A percentile compares a stretch with the other conserved stretches of the same genome.
Evolutionary conservation across 2,888 invertebrate genomes (phyloP).

Genomic region (Unio pictorum): DNA sequence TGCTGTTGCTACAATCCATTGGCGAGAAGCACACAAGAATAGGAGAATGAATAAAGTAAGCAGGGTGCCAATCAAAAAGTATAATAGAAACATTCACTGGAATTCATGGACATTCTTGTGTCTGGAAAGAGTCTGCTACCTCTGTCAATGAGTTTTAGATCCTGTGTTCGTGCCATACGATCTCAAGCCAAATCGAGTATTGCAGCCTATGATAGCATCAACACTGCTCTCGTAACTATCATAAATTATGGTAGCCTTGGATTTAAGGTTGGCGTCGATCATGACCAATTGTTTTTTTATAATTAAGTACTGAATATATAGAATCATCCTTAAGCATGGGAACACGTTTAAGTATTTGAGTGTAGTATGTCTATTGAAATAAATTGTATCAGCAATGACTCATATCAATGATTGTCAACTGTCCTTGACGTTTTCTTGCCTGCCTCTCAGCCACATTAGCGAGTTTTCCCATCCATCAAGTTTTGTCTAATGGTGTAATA

Average conservation of each 20-base stretch:
- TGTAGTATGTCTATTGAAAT: too few species aligned
- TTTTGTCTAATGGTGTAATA: too few species aligned
- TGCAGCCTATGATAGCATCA: background rate
- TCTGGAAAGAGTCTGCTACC: conserved; percentile 81
- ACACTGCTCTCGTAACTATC: conserved; percentile 8
- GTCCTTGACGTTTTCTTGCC: too few species aligned
- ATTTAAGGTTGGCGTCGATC: conserved; percentile 4
- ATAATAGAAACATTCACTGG: conserved; percentile 48
- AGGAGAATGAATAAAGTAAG: background rate
- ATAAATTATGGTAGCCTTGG: conserved; percentile 11
- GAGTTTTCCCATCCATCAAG: too few species aligned
- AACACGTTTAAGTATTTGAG: too few species aligned
- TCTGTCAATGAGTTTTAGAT: conserved; percentile 46
- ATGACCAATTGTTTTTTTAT: background rate
- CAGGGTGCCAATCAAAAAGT: background rate
- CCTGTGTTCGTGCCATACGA: background rate
- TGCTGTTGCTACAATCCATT: too few species aligned
- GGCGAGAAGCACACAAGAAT: too few species aligned
- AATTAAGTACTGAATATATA: too few species aligned
- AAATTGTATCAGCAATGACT: too few species aligned
- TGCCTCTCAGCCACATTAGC: too few species aligned
- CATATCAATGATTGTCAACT: conserved; percentile 19
- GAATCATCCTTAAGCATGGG: too few species aligned
- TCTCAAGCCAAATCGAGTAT: background rate
- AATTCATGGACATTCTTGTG: conserved; percentile 81